These are phyloP conservation scores for Ceyx melanurus DNA, from an alignment of 2,113 vertebrate species.

Conservation along the genomic window DNA sequence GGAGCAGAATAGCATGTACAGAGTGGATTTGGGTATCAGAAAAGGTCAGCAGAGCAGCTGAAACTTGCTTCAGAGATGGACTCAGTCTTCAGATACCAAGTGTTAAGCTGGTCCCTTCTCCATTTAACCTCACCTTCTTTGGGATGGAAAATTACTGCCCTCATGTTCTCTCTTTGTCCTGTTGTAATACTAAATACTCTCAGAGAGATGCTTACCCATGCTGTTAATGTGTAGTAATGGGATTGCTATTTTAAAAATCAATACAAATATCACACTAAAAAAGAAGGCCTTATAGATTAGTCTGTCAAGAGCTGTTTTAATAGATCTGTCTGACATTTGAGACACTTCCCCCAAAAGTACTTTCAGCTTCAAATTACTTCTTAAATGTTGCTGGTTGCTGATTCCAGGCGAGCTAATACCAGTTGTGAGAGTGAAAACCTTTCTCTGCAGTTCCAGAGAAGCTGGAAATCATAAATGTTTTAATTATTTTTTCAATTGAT, in stretches of 20 bases:
- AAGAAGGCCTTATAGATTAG: conserved; percentile 34
- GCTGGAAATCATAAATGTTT: conserved; percentile 20
- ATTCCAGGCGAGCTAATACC: conserved; percentile 12
- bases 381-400: conserved; percentile 32
- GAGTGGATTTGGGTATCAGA: background rate
- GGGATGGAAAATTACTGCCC: conserved; percentile 61
- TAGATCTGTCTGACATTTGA: conserved; percentile 52
- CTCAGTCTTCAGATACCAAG: background rate
- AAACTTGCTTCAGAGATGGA: background rate
- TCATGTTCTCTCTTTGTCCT: background rate
- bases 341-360: conserved; percentile 43
- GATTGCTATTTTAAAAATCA: conserved; percentile 63
- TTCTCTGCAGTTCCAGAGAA: conserved; percentile 19
- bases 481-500: conserved; percentile 10
- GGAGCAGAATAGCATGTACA: background rate
- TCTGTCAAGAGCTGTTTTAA: conserved; percentile 58
- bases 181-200: conserved; percentile 1
- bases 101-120: background rate
- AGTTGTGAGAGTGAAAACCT: conserved; percentile 11
- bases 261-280: conserved; percentile 55
- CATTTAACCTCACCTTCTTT: background rate
- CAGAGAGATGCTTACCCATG: conserved; percentile 8
- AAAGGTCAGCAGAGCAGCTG: background rate
- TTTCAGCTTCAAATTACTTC: conserved; percentile 47
- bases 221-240: conserved; percentile 70